phyloP scores from a whole-genome alignment of 2,797 vertebrate species.

The Oreochromis mossambicus region DNA sequence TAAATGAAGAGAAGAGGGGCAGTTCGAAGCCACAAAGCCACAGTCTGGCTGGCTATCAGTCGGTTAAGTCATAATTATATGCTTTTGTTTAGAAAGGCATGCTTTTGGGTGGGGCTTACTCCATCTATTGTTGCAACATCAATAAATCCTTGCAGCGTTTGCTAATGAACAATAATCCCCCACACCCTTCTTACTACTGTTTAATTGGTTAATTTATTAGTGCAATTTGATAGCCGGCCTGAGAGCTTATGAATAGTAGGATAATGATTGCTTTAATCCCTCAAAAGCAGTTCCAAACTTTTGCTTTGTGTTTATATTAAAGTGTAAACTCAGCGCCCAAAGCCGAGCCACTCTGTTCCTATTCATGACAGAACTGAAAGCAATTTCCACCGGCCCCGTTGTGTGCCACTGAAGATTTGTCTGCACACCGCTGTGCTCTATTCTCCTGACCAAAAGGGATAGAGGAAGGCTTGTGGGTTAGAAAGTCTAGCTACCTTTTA shows the following conservation, averaged over 20 bases:
- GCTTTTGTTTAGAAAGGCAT: slow-evolving; percentile 49
- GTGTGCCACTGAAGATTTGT: slow-evolving; percentile 26
- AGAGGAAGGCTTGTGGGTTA: not conserved
- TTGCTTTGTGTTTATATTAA: slow-evolving; percentile 25
- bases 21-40: slow-evolving; percentile 48
- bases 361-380: slow-evolving; percentile 30
- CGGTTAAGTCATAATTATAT: slow-evolving; percentile 48
- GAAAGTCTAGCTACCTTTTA: not conserved
- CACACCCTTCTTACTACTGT: slow-evolving; percentile 21
- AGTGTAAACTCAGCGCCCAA: slow-evolving; percentile 24
- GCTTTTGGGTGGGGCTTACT: slow-evolving; percentile 30
- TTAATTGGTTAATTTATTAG: slow-evolving; percentile 53
- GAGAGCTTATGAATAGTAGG: not conserved
- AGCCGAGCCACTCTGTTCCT: not conserved
- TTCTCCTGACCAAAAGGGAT: not conserved
- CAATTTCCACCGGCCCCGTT: slow-evolving; percentile 19
- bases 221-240: slow-evolving; percentile 25
- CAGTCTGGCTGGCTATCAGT: slow-evolving; percentile 36
- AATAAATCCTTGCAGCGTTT: slow-evolving; percentile 43
- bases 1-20: slow-evolving; percentile 38
- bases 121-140: slow-evolving; percentile 43
- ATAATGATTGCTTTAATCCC: slow-evolving; percentile 33
- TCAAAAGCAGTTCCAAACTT: slow-evolving; percentile 14
- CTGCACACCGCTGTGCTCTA: not conserved
- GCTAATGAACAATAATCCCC: slow-evolving; percentile 55